Conservation (phyloP, 1,140 invertebrate genomes). For the Papilio aristodemus region DNA sequence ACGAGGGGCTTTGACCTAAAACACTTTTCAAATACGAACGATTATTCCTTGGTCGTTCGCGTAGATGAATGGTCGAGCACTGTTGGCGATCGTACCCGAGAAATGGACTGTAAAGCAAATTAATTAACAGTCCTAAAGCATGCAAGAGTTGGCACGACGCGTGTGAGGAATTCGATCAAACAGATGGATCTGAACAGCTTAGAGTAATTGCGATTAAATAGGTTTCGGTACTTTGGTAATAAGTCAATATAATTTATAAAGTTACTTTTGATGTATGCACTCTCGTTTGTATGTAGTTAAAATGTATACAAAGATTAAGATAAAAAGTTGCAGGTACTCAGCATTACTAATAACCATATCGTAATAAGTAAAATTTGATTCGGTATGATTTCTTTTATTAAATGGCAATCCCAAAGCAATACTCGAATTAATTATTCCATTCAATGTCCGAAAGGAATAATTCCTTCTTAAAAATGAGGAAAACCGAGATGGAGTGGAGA, state of each 20-base stretch:
- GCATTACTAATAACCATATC: background rate
- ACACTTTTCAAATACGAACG: slow-evolving; percentile 41
- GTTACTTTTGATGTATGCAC: background rate
- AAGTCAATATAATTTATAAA: background rate
- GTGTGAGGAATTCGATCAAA: slow-evolving; percentile 33
- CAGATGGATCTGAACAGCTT: slow-evolving; percentile 3
- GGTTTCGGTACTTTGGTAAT: background rate
- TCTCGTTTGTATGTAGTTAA: background rate
- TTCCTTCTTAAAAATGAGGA: slow-evolving; percentile 32
- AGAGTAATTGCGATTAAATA: background rate
- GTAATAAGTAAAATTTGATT: background rate
- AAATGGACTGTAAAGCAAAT: slow-evolving; percentile 44
- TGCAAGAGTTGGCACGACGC: slow-evolving; percentile 46
- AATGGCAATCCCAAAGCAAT: slow-evolving; percentile 23
- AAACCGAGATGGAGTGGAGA: slow-evolving; percentile 39
- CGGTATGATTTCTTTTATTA: background rate
- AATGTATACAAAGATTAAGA: background rate
- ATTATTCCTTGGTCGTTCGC: slow-evolving; percentile 28
- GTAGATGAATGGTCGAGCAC: slow-evolving; percentile 4
- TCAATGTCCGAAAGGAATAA: slow-evolving; percentile 31
- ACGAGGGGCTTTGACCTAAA: slow-evolving; percentile 42
- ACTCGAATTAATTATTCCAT: slow-evolving; percentile 21
- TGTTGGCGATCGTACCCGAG: slow-evolving; percentile 37
- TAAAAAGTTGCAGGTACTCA: too few species aligned
- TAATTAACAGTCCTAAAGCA: slow-evolving; percentile 50